Conservation (phyloP, 2,888 invertebrate genomes). For the Cheilosia impressa region DNA sequence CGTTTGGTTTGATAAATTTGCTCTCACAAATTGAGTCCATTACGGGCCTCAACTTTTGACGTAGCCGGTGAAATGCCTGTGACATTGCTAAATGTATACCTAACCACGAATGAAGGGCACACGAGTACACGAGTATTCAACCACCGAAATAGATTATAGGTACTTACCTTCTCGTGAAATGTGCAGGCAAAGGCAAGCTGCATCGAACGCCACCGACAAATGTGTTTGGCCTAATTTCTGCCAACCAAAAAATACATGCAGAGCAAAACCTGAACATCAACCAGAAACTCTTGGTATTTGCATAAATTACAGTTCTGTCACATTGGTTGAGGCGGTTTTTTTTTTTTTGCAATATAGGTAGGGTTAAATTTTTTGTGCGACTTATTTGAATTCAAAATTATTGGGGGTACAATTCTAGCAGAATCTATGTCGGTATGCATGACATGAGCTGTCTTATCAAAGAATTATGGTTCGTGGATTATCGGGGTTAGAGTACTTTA, state of each 20-base stretch:
- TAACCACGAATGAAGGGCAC: not conserved
- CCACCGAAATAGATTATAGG: not conserved
- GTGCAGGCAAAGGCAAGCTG: conserved; percentile 42
- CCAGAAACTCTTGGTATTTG: conserved; percentile 41
- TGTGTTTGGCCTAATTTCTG: conserved; percentile 27
- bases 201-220: conserved; percentile 25
- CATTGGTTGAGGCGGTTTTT: not conserved
- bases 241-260: conserved; percentile 14
- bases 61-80: not conserved
- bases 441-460: no score
- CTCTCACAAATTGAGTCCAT: conserved; percentile 57
- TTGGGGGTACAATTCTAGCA: no score
- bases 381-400: no score
- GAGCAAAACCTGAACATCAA: conserved; percentile 5
- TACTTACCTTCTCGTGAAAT: conserved; percentile 54
- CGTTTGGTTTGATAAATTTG: conserved; percentile 41
- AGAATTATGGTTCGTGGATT: no score
- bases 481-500: no score
- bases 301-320: conserved; percentile 71
- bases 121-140: not conserved
- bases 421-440: no score
- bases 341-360: not conserved
- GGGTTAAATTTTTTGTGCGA: not conserved
- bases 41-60: not conserved
- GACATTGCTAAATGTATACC: not conserved